Evolutionary conservation across 2,797 vertebrate genomes (phyloP).

Genomic region (Argentina silus): DNA sequence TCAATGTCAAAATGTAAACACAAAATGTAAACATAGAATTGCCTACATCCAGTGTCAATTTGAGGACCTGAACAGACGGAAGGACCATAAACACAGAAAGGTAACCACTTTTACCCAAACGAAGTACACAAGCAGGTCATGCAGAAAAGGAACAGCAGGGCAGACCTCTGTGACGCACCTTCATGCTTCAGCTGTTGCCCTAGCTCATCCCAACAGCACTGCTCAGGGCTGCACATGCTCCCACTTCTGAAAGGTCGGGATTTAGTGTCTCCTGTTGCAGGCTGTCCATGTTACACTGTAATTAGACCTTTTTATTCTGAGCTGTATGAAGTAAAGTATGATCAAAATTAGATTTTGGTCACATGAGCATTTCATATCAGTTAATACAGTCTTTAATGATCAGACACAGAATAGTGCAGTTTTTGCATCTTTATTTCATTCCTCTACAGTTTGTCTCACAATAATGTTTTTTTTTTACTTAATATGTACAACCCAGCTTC

Average conservation of each 20-base stretch:
- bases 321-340: no score
- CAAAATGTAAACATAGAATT: not conserved
- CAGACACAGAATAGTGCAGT: conserved; percentile 53
- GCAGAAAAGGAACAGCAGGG: conserved; percentile 30
- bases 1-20: not conserved
- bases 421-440: conserved; percentile 83
- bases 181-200: conserved; percentile 21
- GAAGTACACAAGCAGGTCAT: conserved; percentile 28
- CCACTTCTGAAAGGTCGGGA: not conserved
- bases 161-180: conserved; percentile 34
- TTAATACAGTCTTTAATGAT: not conserved
- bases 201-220: conserved; percentile 33
- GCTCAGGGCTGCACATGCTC: conserved; percentile 15
- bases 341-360: no score
- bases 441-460: conserved; percentile 75
- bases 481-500: conserved; percentile 68
- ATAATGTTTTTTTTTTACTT: conserved; percentile 68
- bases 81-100: not conserved
- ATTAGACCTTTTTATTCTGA: no score
- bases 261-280: no score
- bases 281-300: no score
- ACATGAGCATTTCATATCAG: no score
- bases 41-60: not conserved
- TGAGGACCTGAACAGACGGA: no score
- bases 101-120: conserved; percentile 12